These are phyloP conservation scores for Nibea coibor DNA, from an alignment of 2,113 vertebrate genomes.

Conservation along the genomic window DNA sequence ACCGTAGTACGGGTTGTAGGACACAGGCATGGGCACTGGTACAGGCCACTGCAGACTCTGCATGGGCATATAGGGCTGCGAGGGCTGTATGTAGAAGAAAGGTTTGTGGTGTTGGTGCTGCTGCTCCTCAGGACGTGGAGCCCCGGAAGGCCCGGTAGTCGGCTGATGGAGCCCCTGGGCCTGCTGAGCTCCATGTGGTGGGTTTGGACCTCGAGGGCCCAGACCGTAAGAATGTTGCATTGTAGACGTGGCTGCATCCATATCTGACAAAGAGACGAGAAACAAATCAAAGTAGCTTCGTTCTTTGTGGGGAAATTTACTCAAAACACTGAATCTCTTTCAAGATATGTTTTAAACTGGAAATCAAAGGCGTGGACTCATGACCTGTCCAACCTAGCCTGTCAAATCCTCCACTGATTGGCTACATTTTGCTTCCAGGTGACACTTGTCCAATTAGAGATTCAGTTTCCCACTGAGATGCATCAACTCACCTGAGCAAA, in stretches of 20 bases:
- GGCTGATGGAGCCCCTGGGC: not conserved
- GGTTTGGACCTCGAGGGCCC: conserved; percentile 56
- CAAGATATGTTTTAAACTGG: conserved; percentile 36
- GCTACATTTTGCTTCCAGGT: conserved; percentile 44
- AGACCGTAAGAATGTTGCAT: conserved; percentile 48
- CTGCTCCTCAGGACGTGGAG: conserved; percentile 66
- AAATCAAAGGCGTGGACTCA: conserved; percentile 29
- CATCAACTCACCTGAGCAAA: conserved; percentile 44
- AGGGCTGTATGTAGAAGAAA: conserved; percentile 81
- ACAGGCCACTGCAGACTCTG: conserved; percentile 83
- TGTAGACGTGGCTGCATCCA: conserved; percentile 68
- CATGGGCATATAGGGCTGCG: conserved; percentile 79
- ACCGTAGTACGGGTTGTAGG: conserved; percentile 79
- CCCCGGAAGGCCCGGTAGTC: conserved; percentile 34
- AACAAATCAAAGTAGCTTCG: not conserved
- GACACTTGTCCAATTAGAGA: conserved; percentile 47
- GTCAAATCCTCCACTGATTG: conserved; percentile 55
- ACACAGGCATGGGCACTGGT: conserved; percentile 68
- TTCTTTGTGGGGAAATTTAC: not conserved
- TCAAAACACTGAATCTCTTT: not conserved
- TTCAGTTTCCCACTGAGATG: not conserved
- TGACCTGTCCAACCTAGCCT: not conserved
- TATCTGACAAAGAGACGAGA: conserved; percentile 51
- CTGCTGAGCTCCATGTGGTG: conserved; percentile 31
- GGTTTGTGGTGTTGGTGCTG: conserved; percentile 72